Evolutionary conservation across 2,797 vertebrate species (phyloP).

Genomic region (Cossypha dichroa): DNA sequence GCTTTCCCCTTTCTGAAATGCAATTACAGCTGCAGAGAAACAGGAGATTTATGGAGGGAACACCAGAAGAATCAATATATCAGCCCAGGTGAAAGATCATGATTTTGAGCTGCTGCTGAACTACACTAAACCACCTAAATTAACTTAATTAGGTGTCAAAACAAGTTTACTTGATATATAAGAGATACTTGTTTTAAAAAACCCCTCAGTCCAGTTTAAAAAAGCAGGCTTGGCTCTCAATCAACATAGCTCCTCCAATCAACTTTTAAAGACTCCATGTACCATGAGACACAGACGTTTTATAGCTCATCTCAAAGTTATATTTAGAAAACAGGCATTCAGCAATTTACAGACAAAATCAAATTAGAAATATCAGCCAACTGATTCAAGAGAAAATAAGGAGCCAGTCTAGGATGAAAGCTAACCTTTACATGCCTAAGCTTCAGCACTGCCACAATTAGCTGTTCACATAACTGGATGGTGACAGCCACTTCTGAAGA

Average conservation of each 20-base stretch:
- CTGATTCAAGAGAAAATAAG: not conserved
- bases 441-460: not conserved
- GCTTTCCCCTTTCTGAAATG: not conserved
- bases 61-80: not conserved
- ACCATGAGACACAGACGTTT: not conserved
- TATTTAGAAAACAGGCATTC: not conserved
- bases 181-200: not conserved
- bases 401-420: not conserved
- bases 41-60: not conserved
- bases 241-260: fast-evolving
- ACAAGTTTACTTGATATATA: not conserved
- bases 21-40: not conserved
- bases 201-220: not conserved
- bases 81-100: not conserved
- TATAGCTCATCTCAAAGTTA: not conserved
- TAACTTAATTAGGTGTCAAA: conserved; percentile 18
- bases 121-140: conserved; percentile 14
- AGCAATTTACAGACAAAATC: not conserved
- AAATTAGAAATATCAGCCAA: not conserved
- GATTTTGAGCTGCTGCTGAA: conserved; percentile 1
- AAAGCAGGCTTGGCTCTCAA: not conserved
- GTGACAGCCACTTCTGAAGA: not conserved
- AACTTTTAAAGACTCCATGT: not conserved
- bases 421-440: not conserved
- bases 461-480: not conserved